Conservation (phyloP, 2,113 vertebrate species). For the Callaeas wilsoni region DNA sequence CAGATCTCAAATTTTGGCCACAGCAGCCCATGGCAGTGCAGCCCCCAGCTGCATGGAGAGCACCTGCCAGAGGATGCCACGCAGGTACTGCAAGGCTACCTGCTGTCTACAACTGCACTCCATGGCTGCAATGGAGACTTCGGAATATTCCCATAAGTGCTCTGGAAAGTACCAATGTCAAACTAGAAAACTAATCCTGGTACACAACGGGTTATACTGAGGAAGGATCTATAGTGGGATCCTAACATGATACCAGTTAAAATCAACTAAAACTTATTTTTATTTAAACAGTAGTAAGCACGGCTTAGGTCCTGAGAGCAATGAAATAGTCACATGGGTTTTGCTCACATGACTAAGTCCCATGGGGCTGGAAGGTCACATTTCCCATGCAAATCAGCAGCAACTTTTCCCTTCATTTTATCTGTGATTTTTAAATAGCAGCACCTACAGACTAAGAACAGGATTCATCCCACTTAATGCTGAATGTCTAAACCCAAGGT, state of each 20-base stretch:
- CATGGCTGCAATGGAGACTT: background rate
- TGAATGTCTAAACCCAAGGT: background rate
- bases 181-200: background rate
- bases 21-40: background rate
- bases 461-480: background rate
- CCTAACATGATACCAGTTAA: background rate
- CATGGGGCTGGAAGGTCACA: background rate
- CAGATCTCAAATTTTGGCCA: background rate
- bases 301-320: background rate
- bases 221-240: background rate
- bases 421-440: background rate
- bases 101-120: background rate
- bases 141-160: fast-evolving
- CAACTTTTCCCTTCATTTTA: background rate
- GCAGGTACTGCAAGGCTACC: background rate
- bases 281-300: background rate
- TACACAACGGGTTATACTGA: background rate
- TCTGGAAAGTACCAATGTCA: background rate
- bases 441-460: background rate
- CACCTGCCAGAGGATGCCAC: background rate
- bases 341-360: background rate
- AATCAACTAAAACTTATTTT: background rate
- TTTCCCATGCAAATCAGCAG: background rate
- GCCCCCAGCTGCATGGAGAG: background rate
- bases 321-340: background rate